Evolutionary conservation across 2,113 vertebrate species (phyloP).

Genomic region (Nothoprocta pentlandii): DNA sequence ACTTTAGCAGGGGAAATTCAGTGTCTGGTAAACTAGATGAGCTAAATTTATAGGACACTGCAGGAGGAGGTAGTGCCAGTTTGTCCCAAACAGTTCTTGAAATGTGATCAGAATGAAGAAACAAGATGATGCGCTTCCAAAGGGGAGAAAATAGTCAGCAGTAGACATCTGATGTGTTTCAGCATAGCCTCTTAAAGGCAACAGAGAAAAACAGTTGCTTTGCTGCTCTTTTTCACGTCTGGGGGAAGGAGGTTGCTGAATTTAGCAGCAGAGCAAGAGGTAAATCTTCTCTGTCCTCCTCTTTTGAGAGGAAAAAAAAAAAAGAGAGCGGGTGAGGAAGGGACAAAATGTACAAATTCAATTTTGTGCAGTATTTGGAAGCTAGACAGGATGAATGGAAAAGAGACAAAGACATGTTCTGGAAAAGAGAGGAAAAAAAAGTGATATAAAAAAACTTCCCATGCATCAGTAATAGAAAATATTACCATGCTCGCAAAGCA

Average conservation of each 20-base stretch:
- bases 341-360: not conserved
- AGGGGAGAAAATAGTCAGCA: not conserved
- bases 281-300: not conserved
- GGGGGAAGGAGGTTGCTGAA: not conserved
- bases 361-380: not conserved
- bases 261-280: slow-evolving; percentile 2
- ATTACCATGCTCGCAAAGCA: fast-evolving
- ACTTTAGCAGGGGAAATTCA: not conserved
- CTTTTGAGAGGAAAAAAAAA: not conserved
- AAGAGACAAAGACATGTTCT: not conserved
- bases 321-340: not conserved
- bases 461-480: not conserved
- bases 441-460: not conserved
- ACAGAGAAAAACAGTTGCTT: slow-evolving; percentile 15
- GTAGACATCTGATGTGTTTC: not conserved
- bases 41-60: not conserved
- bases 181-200: not conserved
- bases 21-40: not conserved
- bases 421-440: not conserved
- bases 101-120: not conserved
- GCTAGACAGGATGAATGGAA: not conserved
- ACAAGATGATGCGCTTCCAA: not conserved
- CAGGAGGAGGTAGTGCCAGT: not conserved
- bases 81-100: not conserved
- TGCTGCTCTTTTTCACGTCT: slow-evolving; percentile 21